Evolutionary conservation across 2,113 vertebrate genomes (phyloP).

Genomic region (Propithecus coquereli): DNA sequence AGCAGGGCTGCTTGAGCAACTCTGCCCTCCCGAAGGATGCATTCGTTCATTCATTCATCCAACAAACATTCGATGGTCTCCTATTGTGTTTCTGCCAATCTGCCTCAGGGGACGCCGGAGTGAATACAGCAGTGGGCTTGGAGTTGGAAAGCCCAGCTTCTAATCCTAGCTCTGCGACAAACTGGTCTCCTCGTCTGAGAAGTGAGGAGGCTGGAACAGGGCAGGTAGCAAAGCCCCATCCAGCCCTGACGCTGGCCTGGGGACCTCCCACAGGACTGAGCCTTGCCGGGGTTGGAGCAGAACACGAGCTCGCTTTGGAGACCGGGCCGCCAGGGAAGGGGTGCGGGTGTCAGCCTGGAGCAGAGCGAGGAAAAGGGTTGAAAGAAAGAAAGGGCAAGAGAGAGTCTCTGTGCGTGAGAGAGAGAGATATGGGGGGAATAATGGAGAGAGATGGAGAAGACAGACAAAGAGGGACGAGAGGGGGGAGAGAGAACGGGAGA

Average conservation of each 20-base stretch:
- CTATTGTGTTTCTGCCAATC: background rate
- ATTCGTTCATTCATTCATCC: background rate
- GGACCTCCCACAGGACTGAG: rapidly evolving
- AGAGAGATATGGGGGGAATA: background rate
- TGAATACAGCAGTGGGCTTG: rapidly evolving
- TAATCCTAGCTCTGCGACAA: background rate
- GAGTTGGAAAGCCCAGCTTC: background rate
- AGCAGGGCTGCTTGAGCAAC: background rate
- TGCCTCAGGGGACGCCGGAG: background rate
- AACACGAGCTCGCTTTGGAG: rapidly evolving
- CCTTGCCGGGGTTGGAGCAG: background rate
- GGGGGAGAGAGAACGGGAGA: background rate
- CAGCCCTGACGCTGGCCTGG: rapidly evolving
- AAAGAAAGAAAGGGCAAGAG: background rate
- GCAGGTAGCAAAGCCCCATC: background rate
- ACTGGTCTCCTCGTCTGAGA: background rate
- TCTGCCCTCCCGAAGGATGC: rapidly evolving
- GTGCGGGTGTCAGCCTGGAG: background rate
- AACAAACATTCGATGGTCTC: background rate
- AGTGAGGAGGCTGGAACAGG: background rate
- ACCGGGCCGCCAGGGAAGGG: rapidly evolving
- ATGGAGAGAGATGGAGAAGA: rapidly evolving
- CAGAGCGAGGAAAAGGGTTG: background rate
- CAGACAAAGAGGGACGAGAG: background rate
- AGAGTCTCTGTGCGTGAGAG: background rate